Base-by-base conservation (phyloP, 1,140 invertebrate genomes). In the Lethrus apterus region DNA sequence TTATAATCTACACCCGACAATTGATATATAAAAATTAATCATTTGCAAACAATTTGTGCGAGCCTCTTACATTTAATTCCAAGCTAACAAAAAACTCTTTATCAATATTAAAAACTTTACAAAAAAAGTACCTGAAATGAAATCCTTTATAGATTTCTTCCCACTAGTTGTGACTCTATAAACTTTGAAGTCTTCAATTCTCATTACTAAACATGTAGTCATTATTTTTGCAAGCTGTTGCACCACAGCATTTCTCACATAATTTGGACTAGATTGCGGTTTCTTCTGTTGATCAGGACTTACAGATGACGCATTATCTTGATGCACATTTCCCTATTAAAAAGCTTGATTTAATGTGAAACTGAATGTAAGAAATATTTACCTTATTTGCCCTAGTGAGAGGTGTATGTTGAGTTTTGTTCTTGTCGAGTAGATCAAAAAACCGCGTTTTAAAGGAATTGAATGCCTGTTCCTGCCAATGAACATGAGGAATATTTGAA, bases 131-230 rank as follows among this genome's bases (percentile, higher is more conserved):
- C 89, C 86, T 66, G 81, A 76, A 44, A 93, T 71, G 62, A 92
- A 89, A 68, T 89, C 86, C 58, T 86, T 83, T 2, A 81, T 75
- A 32, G 76, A 73, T 56, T 82, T 84, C 54, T 77, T 76, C 19
- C 78, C 78, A 1, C 83, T 76, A 2, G 84, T 87, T 0, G 84
- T 82, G 41, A 93, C 89, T 70, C 85, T 82, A 60, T 84, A 89
- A 10, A 93, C 71, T 1, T 80, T 84, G 54, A 93, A 89, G 63
- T 98, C 90, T 55, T 90, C 84, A 52, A 97, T 80, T 57, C 91
- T 77, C 17, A 98, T 70, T 17, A 97, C 79, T 11, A 92, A 78
- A 69, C 91, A 95, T 8, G 89, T 86, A 3, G 90, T 93, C 84
- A 95, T 91, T 23, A 98, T 65, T 65, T 92, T 92, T 2, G 84